These are phyloP conservation scores for Procapra przewalskii DNA, from an alignment of 2,113 vertebrate genomes.

Conservation along the genomic window DNA sequence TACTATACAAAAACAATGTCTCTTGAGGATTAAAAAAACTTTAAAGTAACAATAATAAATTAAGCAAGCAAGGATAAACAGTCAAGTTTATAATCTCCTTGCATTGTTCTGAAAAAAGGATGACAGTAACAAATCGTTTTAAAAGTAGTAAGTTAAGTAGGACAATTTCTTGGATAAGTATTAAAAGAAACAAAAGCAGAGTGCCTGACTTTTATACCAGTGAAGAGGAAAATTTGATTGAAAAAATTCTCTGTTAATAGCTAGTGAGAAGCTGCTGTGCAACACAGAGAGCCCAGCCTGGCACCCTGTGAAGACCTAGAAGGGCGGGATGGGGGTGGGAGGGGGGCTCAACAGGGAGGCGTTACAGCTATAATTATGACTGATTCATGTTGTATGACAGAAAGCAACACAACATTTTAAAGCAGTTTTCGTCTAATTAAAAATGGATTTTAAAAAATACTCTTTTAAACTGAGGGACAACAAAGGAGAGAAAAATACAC, in stretches of 20 bases:
- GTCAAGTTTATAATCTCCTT: background rate
- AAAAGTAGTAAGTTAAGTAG: background rate
- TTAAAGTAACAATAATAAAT: background rate
- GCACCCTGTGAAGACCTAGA: background rate
- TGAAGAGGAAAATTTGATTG: background rate
- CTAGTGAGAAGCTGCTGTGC: background rate
- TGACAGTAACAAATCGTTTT: background rate
- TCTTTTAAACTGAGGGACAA: background rate
- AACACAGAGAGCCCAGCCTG: background rate
- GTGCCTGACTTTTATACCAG: background rate
- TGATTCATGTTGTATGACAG: background rate
- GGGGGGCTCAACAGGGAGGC: background rate
- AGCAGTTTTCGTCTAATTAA: background rate
- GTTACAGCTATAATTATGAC: background rate
- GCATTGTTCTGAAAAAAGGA: background rate
- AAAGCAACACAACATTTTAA: background rate
- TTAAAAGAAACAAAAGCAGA: background rate
- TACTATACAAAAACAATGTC: background rate
- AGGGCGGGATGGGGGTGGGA: rapidly evolving
- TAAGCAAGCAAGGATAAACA: background rate
- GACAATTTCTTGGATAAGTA: background rate
- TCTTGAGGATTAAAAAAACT: background rate
- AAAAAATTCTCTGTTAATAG: background rate
- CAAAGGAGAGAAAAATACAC: background rate
- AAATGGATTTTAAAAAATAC: background rate